Percentiles rank a stretch among this genome's conserved stretches.
phyloP scores from a whole-genome alignment of 1,140 invertebrate species.

The Drosophila auraria region DNA sequence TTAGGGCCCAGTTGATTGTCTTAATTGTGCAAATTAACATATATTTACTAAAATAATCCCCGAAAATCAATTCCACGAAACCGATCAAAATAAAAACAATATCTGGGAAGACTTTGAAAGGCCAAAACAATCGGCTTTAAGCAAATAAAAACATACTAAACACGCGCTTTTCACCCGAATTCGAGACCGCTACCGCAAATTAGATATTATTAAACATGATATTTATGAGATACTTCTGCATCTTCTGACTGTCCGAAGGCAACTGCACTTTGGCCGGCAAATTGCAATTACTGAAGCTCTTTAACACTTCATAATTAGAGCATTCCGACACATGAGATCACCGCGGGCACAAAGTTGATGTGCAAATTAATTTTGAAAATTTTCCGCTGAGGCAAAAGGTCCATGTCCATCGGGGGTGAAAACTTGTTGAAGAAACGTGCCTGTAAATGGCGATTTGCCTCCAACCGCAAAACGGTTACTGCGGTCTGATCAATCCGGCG shows the following conservation, averaged over 20 bases:
- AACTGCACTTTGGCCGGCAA: constrained; percentile 35
- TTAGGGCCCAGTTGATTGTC: constrained; percentile 30
- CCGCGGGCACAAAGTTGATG: constrained; percentile 27
- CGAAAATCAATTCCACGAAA: constrained; percentile 38
- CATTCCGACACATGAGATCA: constrained; percentile 28
- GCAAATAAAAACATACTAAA: constrained; percentile 13
- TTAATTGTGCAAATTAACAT: constrained; percentile 51
- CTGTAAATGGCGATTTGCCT: constrained; percentile 20
- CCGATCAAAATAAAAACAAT: constrained; percentile 45
- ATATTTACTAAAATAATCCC: constrained; percentile 43
- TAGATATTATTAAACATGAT: background rate
- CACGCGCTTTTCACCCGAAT: constrained; percentile 16
- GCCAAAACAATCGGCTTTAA: constrained; percentile 16
- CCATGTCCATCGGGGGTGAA: constrained; percentile 35
- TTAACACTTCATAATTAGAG: constrained; percentile 57
- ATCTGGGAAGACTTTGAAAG: constrained; percentile 18
- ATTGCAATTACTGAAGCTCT: constrained; percentile 29
- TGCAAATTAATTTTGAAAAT: constrained; percentile 62
- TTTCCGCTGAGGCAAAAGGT: constrained; percentile 56
- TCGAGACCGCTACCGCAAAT: constrained; percentile 21
- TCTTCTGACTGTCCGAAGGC: constrained; percentile 4
- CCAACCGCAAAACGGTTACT: constrained; percentile 41
- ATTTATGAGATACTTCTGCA: constrained; percentile 5
- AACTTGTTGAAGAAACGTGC: constrained; percentile 41
- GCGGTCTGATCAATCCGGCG: constrained; percentile 1